Base-by-base conservation (phyloP, 2,888 invertebrate genomes). In the Deladenus siricidicola region DNA sequence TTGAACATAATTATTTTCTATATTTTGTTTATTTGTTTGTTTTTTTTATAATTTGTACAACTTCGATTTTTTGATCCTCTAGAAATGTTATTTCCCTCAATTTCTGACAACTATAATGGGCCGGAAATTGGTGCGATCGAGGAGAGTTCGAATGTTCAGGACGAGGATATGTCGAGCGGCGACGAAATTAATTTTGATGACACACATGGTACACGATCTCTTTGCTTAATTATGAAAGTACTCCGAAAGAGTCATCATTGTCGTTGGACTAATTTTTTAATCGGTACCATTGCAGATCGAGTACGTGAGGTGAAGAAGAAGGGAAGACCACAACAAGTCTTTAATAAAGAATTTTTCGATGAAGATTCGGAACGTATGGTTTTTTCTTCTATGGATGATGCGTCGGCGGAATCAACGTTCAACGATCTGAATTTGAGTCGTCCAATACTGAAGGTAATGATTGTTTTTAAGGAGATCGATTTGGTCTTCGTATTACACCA, bases 401-500 rank as follows among this genome's bases (percentile, higher is more conserved):
- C 8, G 8, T 34, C 44, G 14, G 50, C 60, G 23, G 64, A 67
- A 8, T 44, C 58, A n/a, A 48, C 77, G 3, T 81, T 81, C 65
- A 89, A 90, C 79, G 89, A 92, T 83, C 92, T 98, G 91, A 93
- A 94, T 81, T 83, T 96, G 26, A 94, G 94, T 0, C 84, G 94
- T 62, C 94, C 94, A 0, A 81, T 98, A 30, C 83, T 96, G 78
- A 91, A 93, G 80, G 85, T 85, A 79, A n/a, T n/a, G n/a, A n/a
- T n/a, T n/a, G n/a, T n/a, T n/a, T n/a, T n/a, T n/a, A n/a, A n/a
- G n/a, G n/a, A n/a, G n/a, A n/a, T n/a, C n/a, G n/a, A n/a, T n/a
- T n/a, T n/a, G n/a, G n/a, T n/a, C n/a, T n/a, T n/a, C n/a, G n/a
- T n/a, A n/a, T n/a, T n/a, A n/a, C n/a, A n/a, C n/a, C n/a, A n/a